Base-by-base conservation (phyloP, 1,140 invertebrate genomes). In the Arctopsyche grandis region DNA sequence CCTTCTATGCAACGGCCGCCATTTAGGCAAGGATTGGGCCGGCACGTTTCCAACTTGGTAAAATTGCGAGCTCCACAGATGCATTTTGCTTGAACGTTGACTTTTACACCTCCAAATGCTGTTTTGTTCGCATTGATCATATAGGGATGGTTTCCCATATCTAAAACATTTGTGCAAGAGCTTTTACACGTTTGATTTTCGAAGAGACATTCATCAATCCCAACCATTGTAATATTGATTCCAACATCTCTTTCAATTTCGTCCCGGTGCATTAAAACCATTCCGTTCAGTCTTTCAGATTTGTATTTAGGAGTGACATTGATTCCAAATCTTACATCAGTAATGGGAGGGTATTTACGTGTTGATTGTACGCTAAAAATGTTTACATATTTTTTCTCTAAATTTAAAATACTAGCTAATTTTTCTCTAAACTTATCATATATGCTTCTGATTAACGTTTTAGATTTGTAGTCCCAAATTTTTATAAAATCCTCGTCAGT, bases 121-220 rank as follows among this genome's bases (percentile, higher is more conserved):
- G 86, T 94, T 79, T 92, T 91, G 83, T 95, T 95, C 0, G 93
- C 91, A 84, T 94, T 94, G 4, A 95, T 91, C 83, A 93, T 90
- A 76, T 92, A 91, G 0, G 93, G 93, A 9, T 90, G 83, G 56
- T 88, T 86, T 83, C 89, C 91, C 16, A 93, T 89, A 74, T 91
- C 90, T 12, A 93, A 85, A 12, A 86, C 85, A 24, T 92, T 93
- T 12, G 90, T 90, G 83, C 93, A 94, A 1, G 92, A 92, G 0
- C 89, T 90, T 84, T 91, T 90, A 83, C 91, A 92, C 10, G 88
- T 88, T 43, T 91, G 88, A 78, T 91, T 88, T 83, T 91, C 90
- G 58, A 89, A 86, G 46, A 92, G 84, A 80, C 93, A 94, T 83
- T 93, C 91, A 83, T 94, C 91, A 71, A 94, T 93, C 38, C 91